Evolutionary conservation across 2,113 vertebrate genomes (phyloP).

Genomic region (Marcusenius ussheri): DNA sequence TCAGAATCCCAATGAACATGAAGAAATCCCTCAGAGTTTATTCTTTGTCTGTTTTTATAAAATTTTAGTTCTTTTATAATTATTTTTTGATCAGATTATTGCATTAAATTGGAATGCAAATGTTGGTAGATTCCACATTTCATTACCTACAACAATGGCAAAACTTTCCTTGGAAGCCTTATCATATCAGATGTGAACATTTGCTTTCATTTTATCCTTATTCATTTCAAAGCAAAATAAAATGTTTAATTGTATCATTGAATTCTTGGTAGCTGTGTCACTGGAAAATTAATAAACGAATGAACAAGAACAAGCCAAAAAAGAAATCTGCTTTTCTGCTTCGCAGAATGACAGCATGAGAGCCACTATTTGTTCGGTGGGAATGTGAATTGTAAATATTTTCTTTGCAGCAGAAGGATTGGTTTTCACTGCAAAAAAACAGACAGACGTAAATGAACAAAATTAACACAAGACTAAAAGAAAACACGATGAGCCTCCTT

Average conservation of each 20-base stretch:
- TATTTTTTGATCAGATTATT: background rate
- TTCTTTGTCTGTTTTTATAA: background rate
- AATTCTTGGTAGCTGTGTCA: background rate
- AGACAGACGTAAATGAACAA: background rate
- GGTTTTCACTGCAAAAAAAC: background rate
- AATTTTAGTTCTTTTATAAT: background rate
- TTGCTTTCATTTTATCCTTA: background rate
- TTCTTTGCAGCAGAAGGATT: background rate
- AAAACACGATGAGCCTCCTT: background rate
- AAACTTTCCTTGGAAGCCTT: background rate
- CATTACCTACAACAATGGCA: background rate
- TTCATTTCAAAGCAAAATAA: background rate
- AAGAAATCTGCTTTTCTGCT: background rate
- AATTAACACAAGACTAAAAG: background rate
- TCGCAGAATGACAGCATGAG: background rate
- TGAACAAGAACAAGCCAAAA: background rate
- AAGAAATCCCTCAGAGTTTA: background rate
- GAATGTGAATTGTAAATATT: background rate
- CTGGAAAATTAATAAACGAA: background rate
- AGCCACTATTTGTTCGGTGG: background rate
- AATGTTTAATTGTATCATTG: background rate
- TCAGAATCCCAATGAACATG: background rate
- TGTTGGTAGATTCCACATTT: background rate
- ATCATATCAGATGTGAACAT: background rate
- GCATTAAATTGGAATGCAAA: background rate